phyloP scores from a whole-genome alignment of 2,797 vertebrate species.

The Hapalemur alaotrensis region DNA sequence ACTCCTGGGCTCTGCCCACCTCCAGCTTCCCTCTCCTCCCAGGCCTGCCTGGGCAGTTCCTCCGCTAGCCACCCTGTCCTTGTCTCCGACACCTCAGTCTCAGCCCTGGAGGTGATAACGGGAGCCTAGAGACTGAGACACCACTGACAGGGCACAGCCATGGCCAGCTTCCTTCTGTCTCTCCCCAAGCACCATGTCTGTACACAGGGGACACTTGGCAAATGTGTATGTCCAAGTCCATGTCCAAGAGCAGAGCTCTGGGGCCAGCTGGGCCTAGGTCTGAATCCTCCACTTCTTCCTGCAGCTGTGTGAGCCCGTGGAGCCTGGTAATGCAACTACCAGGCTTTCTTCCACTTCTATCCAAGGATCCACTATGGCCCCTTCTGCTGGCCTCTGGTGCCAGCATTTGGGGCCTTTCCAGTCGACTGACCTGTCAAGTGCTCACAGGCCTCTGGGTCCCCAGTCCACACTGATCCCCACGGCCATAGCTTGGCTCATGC shows the following conservation, averaged over 20 bases:
- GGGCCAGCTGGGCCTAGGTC: background rate
- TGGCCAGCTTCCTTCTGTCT: background rate
- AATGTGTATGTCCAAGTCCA: background rate
- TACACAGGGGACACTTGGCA: background rate
- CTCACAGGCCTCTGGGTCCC: background rate
- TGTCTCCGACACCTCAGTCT: slow-evolving; percentile 14
- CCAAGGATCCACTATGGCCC: background rate
- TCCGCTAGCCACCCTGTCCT: background rate
- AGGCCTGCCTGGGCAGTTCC: background rate
- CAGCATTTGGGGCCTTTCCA: background rate
- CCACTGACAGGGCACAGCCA: background rate
- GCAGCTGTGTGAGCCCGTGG: background rate
- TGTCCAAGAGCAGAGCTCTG: background rate
- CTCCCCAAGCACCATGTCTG: background rate
- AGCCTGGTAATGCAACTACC: background rate
- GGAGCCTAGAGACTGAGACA: background rate
- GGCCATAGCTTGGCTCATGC: background rate
- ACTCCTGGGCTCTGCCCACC: background rate
- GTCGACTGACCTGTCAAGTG: too few species aligned
- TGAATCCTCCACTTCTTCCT: background rate
- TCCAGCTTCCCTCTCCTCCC: background rate
- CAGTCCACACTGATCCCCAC: background rate
- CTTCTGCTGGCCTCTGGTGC: background rate
- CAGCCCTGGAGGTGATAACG: background rate
- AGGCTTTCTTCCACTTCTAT: background rate